Evolutionary conservation across 2,888 invertebrate species (phyloP).

Genomic region (Lissocephala sabroskyi): DNA sequence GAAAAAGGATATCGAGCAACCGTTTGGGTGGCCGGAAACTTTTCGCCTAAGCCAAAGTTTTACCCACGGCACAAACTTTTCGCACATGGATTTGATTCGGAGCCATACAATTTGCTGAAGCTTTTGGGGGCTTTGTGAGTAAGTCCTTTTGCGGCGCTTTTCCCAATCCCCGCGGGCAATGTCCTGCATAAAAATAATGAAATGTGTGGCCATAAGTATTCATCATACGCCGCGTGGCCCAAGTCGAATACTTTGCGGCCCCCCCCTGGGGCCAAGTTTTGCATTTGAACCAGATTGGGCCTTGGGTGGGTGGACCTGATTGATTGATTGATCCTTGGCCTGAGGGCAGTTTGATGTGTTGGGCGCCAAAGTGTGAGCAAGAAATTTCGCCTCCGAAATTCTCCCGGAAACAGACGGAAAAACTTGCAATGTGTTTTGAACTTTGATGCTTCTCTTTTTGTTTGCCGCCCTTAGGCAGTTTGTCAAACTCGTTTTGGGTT

Average conservation of each 20-base stretch:
- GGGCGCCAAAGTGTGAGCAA: background rate
- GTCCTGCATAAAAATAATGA: conserved; percentile 41
- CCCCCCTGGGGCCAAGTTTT: background rate
- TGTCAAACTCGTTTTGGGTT: conserved; percentile 32
- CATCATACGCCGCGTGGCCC: conserved; percentile 46
- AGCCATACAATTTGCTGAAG: conserved; percentile 36
- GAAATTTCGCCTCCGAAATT: background rate
- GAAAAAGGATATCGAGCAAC: conserved; percentile 26
- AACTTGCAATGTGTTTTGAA: conserved; percentile 54
- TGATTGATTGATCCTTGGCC: conserved; percentile 56
- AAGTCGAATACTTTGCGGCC: conserved; percentile 41
- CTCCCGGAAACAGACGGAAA: conserved; percentile 28
- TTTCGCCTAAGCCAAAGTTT: conserved; percentile 42
- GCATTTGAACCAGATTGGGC: background rate
- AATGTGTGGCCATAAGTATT: conserved; percentile 43
- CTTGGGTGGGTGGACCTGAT: conserved; percentile 7
- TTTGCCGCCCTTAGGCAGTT: conserved; percentile 24
- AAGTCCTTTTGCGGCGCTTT: background rate
- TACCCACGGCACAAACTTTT: conserved; percentile 35
- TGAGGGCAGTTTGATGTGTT: conserved; percentile 40
- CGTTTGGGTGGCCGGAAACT: conserved; percentile 20
- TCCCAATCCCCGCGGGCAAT: background rate
- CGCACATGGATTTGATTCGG: conserved; percentile 39
- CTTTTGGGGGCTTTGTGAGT: conserved; percentile 5
- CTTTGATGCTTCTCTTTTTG: conserved; percentile 32